Base-by-base conservation (phyloP, 1,140 invertebrate species). In the Pachypeltis micranthus region DNA sequence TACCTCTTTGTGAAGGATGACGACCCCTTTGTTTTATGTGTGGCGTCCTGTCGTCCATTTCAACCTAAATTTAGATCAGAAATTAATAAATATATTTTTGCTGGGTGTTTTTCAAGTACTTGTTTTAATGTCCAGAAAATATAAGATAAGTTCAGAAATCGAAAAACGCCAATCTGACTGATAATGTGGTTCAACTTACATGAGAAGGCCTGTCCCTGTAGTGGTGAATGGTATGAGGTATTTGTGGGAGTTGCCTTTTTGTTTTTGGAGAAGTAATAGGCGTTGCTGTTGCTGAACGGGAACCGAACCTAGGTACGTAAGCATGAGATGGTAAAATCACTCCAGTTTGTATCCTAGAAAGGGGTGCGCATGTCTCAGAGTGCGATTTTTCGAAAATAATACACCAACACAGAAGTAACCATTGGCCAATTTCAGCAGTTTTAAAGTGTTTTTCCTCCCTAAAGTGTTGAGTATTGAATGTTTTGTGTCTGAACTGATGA, bases 171-270 rank as follows among this genome's bases (percentile, higher is more conserved):
- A n/a, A n/a, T n/a, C n/a, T n/a, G n/a, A n/a, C n/a, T n/a, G n/a
- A n/a, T n/a, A n/a, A n/a, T n/a, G n/a, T n/a, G n/a, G n/a, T n/a
- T 39, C 31, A 16, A 59, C 63, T 65, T 56, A 71, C 69, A 62
- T 70, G 68, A 59, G 69, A 51, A 28, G 69, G 65, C 61, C 70
- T 62, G 47, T 72, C 67, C 19, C 65, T 63, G 28, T 70, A 65
- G 47, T 70, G 64, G 21, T 67, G 66, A 34, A 68, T 61, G 23
- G 66, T 61, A 58, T 62, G 63, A 70, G 88, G 91, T 71, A 96
- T 92, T 76, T 92, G 89, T 67, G 94, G 94, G 67, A 97, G 81
- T 78, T 96, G 93, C 65, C 94, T 80, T 77, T 96, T 96, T 4
- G 47, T 51, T 77, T 96, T 95, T 26, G 93, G 92, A 31, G 92